Evolutionary conservation across 2,888 invertebrate species (phyloP).

Genomic region (Clistopyga incitator): DNA sequence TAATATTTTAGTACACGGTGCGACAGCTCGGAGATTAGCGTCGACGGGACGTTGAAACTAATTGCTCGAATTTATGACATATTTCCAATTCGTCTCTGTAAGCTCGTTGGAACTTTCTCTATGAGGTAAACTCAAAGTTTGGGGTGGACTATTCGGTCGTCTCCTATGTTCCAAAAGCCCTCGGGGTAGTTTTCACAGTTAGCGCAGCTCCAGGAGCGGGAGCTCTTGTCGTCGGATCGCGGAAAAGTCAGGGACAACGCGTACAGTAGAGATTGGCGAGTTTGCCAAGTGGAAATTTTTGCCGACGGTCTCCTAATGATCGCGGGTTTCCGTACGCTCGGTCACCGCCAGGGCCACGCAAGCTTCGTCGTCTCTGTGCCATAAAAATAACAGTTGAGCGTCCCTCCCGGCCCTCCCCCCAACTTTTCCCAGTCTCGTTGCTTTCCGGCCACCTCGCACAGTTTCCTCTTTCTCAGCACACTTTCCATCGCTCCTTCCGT

Average conservation of each 20-base stretch:
- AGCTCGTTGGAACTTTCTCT: constrained; percentile 55
- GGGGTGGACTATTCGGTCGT: constrained; percentile 34
- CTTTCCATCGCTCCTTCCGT: constrained; percentile 37
- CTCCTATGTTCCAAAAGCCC: constrained; percentile 29
- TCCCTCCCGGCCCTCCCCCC: constrained; percentile 8
- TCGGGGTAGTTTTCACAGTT: constrained; percentile 48
- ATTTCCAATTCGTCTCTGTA: constrained; percentile 49
- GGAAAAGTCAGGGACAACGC: constrained; percentile 41
- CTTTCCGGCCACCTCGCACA: background rate
- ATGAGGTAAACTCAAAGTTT: constrained; percentile 39
- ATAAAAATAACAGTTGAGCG: constrained; percentile 61
- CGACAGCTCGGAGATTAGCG: constrained; percentile 15
- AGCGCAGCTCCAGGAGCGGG: constrained; percentile 8
- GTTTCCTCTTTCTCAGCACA: constrained; percentile 43
- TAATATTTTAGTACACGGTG: constrained; percentile 2
- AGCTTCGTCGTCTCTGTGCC: constrained; percentile 26
- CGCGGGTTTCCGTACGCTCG: constrained; percentile 27
- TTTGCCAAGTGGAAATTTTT: constrained; percentile 64
- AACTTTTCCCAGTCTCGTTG: constrained; percentile 25
- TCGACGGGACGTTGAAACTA: constrained; percentile 29
- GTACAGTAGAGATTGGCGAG: constrained; percentile 56
- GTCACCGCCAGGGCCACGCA: constrained; percentile 38
- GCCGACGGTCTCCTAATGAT: constrained; percentile 47
- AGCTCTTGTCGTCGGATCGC: constrained; percentile 49
- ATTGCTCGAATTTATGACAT: constrained; percentile 52